phyloP scores from a whole-genome alignment of 2,888 invertebrate species.

The Nyleta sp. region DNA sequence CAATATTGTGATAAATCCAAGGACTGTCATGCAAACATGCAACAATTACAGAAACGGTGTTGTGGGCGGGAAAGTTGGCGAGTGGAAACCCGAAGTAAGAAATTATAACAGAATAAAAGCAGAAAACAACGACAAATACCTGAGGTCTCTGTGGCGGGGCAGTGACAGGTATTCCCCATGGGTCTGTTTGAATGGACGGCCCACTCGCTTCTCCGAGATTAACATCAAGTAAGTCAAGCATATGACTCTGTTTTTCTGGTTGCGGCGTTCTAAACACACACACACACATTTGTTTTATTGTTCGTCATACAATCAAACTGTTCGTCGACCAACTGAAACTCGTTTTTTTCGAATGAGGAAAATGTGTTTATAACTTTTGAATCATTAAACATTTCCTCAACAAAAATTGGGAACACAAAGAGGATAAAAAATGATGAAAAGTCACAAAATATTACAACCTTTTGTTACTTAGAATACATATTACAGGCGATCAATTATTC shows the following conservation, averaged over 20 bases:
- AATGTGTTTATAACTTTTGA: too few species aligned
- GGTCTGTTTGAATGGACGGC: constrained; percentile 85
- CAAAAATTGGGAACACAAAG: too few species aligned
- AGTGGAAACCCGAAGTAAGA: too few species aligned
- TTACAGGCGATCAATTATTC: too few species aligned
- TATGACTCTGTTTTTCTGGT: constrained; percentile 86
- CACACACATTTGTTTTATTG: background rate
- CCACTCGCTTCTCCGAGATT: constrained; percentile 87
- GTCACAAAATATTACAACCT: too few species aligned
- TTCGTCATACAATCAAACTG: too few species aligned
- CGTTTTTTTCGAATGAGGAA: too few species aligned
- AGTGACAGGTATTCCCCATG: constrained; percentile 88
- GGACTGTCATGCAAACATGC: constrained; percentile 75
- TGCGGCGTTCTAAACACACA: constrained; percentile 75
- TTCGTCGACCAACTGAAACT: too few species aligned
- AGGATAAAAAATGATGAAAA: too few species aligned
- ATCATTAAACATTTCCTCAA: too few species aligned
- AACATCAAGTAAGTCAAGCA: constrained; percentile 93
- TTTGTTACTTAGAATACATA: too few species aligned
- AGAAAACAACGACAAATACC: constrained; percentile 77
- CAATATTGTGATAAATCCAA: constrained; percentile 78
- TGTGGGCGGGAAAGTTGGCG: background rate
- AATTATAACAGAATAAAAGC: too few species aligned
- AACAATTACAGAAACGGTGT: constrained; percentile 27
- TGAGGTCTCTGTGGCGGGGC: constrained; percentile 85